Conservation (phyloP, 2,797 vertebrate genomes). For the Labroides dimidiatus region DNA sequence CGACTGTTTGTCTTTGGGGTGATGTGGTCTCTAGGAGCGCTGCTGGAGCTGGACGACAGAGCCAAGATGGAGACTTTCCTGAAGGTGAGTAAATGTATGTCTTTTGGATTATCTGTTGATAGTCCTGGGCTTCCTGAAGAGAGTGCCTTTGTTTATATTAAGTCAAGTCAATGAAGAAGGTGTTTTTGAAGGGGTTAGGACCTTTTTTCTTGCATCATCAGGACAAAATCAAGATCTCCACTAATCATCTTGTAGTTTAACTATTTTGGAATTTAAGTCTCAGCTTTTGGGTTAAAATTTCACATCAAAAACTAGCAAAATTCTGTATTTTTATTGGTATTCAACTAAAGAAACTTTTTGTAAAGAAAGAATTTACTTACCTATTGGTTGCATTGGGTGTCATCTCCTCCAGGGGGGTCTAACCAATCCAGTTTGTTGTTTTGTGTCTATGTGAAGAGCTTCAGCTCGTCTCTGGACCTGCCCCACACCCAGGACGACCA, state of each 20-base stretch:
- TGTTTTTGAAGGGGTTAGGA: too few relatives aligned
- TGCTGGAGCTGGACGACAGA: slow-evolving; percentile 87
- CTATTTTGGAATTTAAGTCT: too few relatives aligned
- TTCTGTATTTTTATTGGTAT: too few relatives aligned
- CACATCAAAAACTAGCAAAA: too few relatives aligned
- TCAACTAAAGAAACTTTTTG: too few relatives aligned
- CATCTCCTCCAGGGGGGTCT: not conserved
- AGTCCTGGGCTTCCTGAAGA: not conserved
- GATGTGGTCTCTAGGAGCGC: slow-evolving; percentile 89
- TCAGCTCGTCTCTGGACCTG: slow-evolving; percentile 80
- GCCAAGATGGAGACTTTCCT: slow-evolving; percentile 88
- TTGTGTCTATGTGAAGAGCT: slow-evolving; percentile 30
- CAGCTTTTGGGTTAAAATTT: too few relatives aligned
- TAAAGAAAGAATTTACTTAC: too few relatives aligned
- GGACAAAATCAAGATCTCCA: too few relatives aligned
- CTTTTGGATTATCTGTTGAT: not conserved
- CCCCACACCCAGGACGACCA: slow-evolving; percentile 81
- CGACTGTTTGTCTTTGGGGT: slow-evolving; percentile 86
- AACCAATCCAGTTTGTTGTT: not conserved
- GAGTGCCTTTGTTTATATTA: not conserved
- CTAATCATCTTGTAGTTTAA: too few relatives aligned
- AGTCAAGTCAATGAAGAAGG: not conserved
- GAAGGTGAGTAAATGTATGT: slow-evolving; percentile 43
- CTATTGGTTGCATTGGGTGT: not conserved
- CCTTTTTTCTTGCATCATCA: too few relatives aligned